Conservation (phyloP, 2,113 vertebrate genomes). For the Colaptes auratus region DNA sequence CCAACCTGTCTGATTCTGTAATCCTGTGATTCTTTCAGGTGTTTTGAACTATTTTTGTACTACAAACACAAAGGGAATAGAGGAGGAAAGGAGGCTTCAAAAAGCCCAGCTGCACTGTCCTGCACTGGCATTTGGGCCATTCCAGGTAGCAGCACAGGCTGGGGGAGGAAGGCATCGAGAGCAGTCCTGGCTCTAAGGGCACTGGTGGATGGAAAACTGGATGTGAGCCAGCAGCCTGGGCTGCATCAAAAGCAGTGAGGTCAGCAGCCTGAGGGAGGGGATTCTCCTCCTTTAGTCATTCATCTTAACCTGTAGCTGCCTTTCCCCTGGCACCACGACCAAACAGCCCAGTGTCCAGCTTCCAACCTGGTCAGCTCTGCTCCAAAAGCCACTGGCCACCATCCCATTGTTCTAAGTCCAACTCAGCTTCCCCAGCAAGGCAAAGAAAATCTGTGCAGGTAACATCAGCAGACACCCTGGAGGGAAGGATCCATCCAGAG, state of each 20-base stretch:
- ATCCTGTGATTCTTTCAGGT: too few species aligned
- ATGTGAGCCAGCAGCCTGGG: background rate
- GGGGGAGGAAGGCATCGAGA: too few species aligned
- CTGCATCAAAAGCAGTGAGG: too few species aligned
- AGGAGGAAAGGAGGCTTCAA: background rate
- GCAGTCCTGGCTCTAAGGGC: too few species aligned
- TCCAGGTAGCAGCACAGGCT: background rate
- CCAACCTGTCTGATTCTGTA: too few species aligned
- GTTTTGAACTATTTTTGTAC: rapidly evolving
- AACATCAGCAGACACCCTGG: too few species aligned
- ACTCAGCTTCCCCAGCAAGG: background rate
- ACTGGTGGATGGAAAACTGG: too few species aligned
- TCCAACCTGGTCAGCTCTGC: background rate
- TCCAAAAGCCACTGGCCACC: background rate
- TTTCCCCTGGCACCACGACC: background rate
- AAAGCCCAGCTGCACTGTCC: background rate
- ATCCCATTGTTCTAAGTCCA: rapidly evolving
- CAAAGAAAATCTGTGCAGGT: background rate
- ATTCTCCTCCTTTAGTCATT: too few species aligned
- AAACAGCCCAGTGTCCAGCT: background rate
- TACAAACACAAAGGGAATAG: background rate
- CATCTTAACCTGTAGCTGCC: too few species aligned
- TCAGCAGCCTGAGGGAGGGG: too few species aligned
- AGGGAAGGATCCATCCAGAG: too few species aligned
- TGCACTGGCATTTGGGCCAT: background rate